These are phyloP conservation scores for Lordiphosa clarofinis DNA, from an alignment of 1,140 invertebrate genomes.

Conservation along the genomic window DNA sequence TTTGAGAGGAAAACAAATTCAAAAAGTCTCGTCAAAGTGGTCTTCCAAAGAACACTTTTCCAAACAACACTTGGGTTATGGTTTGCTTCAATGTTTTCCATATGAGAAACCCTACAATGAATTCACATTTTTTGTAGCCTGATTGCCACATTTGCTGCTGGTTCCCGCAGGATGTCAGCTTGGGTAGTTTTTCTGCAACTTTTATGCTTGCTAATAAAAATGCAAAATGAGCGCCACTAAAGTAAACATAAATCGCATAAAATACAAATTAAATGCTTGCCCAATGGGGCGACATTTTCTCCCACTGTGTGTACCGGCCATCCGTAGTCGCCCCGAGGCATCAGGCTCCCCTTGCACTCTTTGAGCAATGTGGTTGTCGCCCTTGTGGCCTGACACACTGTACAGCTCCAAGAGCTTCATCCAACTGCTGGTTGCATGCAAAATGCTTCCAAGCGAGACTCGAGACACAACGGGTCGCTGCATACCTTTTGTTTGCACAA, in stretches of 20 bases:
- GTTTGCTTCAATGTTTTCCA: too few species aligned
- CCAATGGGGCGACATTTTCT: slow-evolving; percentile 31
- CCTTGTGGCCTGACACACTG: slow-evolving; percentile 42
- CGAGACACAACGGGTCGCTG: slow-evolving; percentile 22
- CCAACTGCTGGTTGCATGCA: slow-evolving; percentile 48
- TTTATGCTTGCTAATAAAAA: slow-evolving; percentile 60
- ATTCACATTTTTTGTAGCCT: slow-evolving; percentile 14
- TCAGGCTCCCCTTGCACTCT: slow-evolving; percentile 19
- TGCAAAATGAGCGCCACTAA: slow-evolving; percentile 56
- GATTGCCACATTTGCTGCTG: slow-evolving; percentile 43
- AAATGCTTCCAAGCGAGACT: slow-evolving; percentile 52
- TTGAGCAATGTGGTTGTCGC: slow-evolving; percentile 38
- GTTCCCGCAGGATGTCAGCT: slow-evolving; percentile 4
- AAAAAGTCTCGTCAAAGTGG: too few species aligned
- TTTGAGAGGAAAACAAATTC: too few species aligned
- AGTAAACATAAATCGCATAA: slow-evolving; percentile 71
- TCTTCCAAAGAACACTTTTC: too few species aligned
- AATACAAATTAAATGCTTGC: slow-evolving; percentile 74
- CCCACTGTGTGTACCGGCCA: slow-evolving; percentile 37
- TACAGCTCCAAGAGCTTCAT: slow-evolving; percentile 26
- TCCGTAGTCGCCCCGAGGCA: slow-evolving; percentile 48
- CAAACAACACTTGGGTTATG: too few species aligned
- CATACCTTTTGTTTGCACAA: slow-evolving; percentile 61
- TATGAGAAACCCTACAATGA: background rate
- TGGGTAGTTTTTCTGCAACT: slow-evolving; percentile 27